These are phyloP conservation scores for Kryptolebias marmoratus DNA, from an alignment of 2,113 vertebrate genomes.

Conservation along the genomic window DNA sequence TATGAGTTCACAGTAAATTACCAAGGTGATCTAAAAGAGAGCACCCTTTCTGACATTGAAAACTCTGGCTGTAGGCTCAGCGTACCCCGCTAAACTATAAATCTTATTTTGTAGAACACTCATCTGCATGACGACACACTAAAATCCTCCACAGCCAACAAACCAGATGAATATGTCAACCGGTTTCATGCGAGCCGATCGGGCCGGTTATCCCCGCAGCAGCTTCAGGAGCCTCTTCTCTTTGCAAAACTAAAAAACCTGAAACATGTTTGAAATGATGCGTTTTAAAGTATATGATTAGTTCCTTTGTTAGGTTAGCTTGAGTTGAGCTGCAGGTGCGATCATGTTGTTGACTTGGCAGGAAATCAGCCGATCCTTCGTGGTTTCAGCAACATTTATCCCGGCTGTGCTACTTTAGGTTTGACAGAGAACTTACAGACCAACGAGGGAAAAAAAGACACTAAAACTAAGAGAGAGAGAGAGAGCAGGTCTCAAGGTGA, in stretches of 20 bases:
- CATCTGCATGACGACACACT: not conserved
- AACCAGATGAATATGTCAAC: not conserved
- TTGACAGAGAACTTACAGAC: not conserved
- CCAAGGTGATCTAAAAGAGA: constrained; percentile 7
- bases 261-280: too few species aligned
- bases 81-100: not conserved
- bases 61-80: not conserved
- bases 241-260: not conserved
- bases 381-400: not conserved
- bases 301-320: not conserved
- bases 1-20: not conserved
- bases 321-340: not conserved
- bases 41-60: constrained; percentile 13
- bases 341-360: too few species aligned
- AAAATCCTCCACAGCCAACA: constrained; percentile 1
- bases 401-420: constrained; percentile 5
- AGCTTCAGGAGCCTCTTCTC: too few species aligned
- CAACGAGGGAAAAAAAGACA: not conserved
- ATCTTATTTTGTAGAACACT: not conserved
- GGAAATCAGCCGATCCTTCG: not conserved
- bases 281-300: not conserved
- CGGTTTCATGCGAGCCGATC: too few species aligned
- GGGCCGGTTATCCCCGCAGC: not conserved
- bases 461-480: constrained; percentile 35
- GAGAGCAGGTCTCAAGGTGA: constrained; percentile 70